These are phyloP conservation scores for Salvelinus fontinalis DNA, from an alignment of 2,113 vertebrate genomes.

Conservation along the genomic window DNA sequence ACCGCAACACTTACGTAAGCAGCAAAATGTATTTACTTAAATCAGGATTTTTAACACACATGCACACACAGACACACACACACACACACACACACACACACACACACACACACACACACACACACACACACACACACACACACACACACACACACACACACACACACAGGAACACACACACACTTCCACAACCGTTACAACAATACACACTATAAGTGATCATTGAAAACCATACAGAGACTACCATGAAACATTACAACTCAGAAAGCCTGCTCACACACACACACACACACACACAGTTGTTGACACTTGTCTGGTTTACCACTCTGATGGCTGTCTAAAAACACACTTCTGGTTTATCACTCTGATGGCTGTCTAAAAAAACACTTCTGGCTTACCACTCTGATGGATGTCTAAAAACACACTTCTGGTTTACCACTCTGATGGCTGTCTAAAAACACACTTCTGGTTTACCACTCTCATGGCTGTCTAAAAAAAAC, in stretches of 20 bases:
- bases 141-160: not conserved
- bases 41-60: not conserved
- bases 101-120: not conserved
- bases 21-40: not conserved
- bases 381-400: not conserved
- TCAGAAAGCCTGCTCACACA: not conserved
- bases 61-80: too few species aligned
- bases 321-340: not conserved
- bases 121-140: too few species aligned
- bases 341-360: not conserved
- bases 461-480: too few species aligned
- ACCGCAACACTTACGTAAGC: conserved; percentile 3
- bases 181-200: not conserved
- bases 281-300: not conserved
- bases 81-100: too few species aligned
- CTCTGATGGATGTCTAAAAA: not conserved
- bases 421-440: not conserved
- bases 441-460: too few species aligned
- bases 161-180: too few species aligned
- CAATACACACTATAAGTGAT: not conserved
- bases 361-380: too few species aligned
- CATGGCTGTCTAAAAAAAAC: too few species aligned
- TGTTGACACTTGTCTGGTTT: not conserved
- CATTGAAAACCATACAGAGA: not conserved
- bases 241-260: not conserved